These are phyloP conservation scores for Stegodyphus mimosarum DNA, from an alignment of 1,140 invertebrate genomes.

Conservation along the genomic window DNA sequence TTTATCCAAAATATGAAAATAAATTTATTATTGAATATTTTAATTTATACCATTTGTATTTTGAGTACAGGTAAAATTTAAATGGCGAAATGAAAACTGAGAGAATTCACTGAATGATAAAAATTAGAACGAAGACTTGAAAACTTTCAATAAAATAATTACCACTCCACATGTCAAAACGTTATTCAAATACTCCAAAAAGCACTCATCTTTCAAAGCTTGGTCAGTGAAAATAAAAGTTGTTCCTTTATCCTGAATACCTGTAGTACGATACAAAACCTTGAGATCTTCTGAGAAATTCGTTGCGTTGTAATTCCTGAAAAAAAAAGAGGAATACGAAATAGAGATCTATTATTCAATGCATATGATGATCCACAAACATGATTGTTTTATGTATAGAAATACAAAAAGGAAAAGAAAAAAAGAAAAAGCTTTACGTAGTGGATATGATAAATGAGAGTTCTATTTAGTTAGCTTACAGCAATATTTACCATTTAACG, in stretches of 20 bases:
- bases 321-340: no score
- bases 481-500: no score
- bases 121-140: background rate
- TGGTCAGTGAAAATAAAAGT: conserved; percentile 97
- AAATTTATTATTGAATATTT: no score
- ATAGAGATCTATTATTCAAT: no score
- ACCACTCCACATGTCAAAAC: conserved; percentile 87
- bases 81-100: background rate
- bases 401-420: no score
- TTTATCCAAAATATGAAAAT: no score
- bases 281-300: conserved; percentile 97
- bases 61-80: background rate
- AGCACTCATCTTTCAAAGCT: conserved; percentile 97
- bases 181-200: conserved; percentile 96
- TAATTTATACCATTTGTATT: no score
- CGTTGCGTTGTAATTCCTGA: conserved; percentile 90
- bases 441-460: no score
- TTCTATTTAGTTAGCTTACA: no score
- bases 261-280: conserved; percentile 89
- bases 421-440: no score
- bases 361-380: no score
- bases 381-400: no score
- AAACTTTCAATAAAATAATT: background rate
- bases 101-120: background rate
- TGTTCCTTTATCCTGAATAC: conserved; percentile 95